Percentiles rank a stretch among this genome's conserved stretches.
These are phyloP conservation scores for Tursiops truncatus DNA, from an alignment of 2,113 vertebrate genomes.

Conservation along the genomic window DNA sequence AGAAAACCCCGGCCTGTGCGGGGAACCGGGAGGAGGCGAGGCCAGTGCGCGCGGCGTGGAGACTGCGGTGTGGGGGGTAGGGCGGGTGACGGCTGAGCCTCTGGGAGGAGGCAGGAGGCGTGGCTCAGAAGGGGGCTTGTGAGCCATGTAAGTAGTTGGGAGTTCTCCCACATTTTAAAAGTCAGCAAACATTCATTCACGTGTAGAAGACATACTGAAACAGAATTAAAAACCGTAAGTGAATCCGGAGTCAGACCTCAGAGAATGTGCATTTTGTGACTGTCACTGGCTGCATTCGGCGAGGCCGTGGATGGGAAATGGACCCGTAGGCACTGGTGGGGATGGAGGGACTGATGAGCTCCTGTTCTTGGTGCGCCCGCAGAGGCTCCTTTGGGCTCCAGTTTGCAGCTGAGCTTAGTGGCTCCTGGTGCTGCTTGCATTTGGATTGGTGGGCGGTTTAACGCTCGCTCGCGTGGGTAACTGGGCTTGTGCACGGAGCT, in stretches of 20 bases:
- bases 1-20: background rate
- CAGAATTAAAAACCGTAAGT: slow-evolving; percentile 16
- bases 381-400: background rate
- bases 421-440: background rate
- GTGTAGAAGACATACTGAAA: background rate
- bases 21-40: background rate
- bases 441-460: background rate
- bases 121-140: background rate
- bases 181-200: slow-evolving; percentile 44
- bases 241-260: background rate
- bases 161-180: slow-evolving; percentile 39
- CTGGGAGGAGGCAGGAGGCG: background rate
- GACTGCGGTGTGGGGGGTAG: fast-evolving
- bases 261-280: background rate
- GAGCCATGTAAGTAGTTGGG: slow-evolving; percentile 14
- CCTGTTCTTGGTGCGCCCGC: background rate
- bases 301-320: fast-evolving
- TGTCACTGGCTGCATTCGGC: background rate
- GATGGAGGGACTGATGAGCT: background rate
- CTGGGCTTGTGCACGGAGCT: background rate
- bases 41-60: fast-evolving
- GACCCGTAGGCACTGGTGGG: background rate
- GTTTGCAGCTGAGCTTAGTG: background rate
- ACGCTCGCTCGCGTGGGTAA: no score
- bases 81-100: background rate